Base-by-base conservation (phyloP, 2,113 vertebrate species). In the Takifugu bimaculatus region DNA sequence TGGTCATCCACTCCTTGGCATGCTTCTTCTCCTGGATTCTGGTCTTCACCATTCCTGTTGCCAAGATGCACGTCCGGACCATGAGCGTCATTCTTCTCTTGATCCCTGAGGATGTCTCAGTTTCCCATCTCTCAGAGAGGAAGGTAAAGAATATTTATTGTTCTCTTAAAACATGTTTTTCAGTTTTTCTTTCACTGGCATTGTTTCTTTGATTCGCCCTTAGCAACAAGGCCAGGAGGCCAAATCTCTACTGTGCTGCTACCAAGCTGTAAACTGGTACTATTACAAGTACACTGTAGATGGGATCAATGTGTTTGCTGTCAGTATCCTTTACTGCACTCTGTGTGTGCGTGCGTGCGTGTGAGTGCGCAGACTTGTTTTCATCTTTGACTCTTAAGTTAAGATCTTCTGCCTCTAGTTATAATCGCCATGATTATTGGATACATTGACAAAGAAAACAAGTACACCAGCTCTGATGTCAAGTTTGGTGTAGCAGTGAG, bases 271-370 rank as follows among this genome's bases (percentile, higher is more conserved):
- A 26, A 94, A 94, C 76, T 86, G 90, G 72, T 94, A 94, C 83
- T 93, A 94, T 82, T 93, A 95, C 90, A 95, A 93, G 54, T 94
- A 92, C 15, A 77, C 92, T 0, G 90, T 92, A 15, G 91, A 92
- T 0, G 93, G 93, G 49, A 90, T 93, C 68, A 91, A 93, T 0
- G 88, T 94, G 50, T 94, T 94, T 0, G 91, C 92, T 0, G 89
- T 91, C 85, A 92, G 91, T 92, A 92, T 93, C 93, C 92, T 92
- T 88, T 47, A 55, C 12, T 10, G 2, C 27, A 39, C 12, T 54
- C 26, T 44, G 11, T 51, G 20, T 39, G 12, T 50, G 20, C 45
- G 9, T 50, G 3, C 14, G 6, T 54, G 61, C 26, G 43, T 58
- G 6, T 26, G 6, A 52, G 29, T 13, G 29, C 53, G 3, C 69